A percentile compares a stretch with the other conserved stretches of the same genome.
Conservation (phyloP, 2,888 invertebrate species). For the Troides helena region DNA sequence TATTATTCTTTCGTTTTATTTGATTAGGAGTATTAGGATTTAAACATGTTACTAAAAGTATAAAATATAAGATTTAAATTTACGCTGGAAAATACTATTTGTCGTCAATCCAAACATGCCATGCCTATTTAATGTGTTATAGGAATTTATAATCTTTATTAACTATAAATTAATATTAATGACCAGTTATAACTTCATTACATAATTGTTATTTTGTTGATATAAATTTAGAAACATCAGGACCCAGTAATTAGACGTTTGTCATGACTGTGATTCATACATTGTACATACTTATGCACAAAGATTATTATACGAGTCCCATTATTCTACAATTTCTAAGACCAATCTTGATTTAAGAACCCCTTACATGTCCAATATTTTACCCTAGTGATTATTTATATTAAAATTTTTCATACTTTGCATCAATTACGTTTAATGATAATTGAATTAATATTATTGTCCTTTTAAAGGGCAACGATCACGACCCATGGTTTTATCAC, state of each 20-base stretch:
- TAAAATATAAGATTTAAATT: no score
- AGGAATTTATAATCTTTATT: background rate
- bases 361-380: background rate
- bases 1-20: constrained; percentile 20
- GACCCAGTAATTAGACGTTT: background rate
- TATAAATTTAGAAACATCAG: constrained; percentile 6
- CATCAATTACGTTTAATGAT: no score
- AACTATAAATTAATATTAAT: background rate
- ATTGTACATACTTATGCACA: background rate
- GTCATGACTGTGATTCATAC: constrained; percentile 4
- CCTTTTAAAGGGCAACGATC: constrained; percentile 55
- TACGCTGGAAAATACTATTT: background rate
- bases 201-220: constrained; percentile 10
- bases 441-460: background rate
- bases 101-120: background rate
- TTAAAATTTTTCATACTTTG: no score
- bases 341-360: background rate
- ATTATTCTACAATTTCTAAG: background rate
- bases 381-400: no score
- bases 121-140: background rate
- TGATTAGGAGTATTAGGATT: background rate
- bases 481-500: constrained; percentile 65
- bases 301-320: background rate
- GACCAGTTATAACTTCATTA: background rate
- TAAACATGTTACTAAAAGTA: no score